Evolutionary conservation across 2,888 invertebrate genomes (phyloP).

Genomic region (Drosophila bunnanda): DNA sequence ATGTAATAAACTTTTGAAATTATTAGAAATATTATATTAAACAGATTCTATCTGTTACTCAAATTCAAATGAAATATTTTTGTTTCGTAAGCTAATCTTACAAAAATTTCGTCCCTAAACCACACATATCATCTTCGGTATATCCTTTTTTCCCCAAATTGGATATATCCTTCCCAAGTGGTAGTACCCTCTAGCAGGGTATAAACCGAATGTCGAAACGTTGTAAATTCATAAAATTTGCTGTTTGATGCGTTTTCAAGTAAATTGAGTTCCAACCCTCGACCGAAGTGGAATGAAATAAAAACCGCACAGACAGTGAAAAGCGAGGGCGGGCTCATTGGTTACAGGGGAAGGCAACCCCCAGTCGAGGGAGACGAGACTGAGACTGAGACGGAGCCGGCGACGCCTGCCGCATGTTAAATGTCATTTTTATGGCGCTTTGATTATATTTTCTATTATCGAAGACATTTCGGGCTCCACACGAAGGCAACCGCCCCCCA

Average conservation of each 20-base stretch:
- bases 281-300: conserved; percentile 76
- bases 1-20: no score
- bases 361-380: conserved; percentile 10
- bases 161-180: not conserved
- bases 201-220: conserved; percentile 66
- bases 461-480: conserved; percentile 73
- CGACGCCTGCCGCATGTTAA: conserved; percentile 79
- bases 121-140: not conserved
- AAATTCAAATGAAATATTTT: no score
- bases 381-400: conserved; percentile 70
- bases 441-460: conserved; percentile 81
- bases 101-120: no score
- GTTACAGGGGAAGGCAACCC: conserved; percentile 18
- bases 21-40: no score
- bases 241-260: conserved; percentile 81
- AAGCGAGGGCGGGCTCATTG: conserved; percentile 3
- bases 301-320: conserved; percentile 69
- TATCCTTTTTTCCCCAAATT: not conserved
- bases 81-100: no score
- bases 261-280: conserved; percentile 81
- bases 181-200: conserved; percentile 9
- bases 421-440: conserved; percentile 81
- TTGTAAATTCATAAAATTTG: conserved; percentile 81
- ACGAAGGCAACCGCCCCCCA: conserved; percentile 25
- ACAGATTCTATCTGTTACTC: no score